Evolutionary conservation across 2,797 vertebrate species (phyloP).

Genomic region (Acrossocheilus wenchowensis): DNA sequence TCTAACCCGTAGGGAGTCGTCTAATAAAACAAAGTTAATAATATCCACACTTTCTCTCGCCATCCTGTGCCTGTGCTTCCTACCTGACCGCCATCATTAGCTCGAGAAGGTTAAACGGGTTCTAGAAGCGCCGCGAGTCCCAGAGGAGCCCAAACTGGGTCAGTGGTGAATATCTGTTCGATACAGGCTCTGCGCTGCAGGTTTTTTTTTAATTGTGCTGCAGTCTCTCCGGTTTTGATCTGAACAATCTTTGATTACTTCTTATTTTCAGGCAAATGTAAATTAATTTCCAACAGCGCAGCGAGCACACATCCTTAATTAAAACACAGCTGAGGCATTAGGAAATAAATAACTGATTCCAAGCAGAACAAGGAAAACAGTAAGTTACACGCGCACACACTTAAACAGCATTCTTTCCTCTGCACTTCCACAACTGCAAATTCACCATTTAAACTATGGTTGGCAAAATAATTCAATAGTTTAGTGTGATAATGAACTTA

Average conservation of each 20-base stretch:
- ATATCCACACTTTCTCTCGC: slow-evolving; percentile 36
- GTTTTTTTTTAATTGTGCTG: slow-evolving; percentile 40
- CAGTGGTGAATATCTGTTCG: slow-evolving; percentile 49
- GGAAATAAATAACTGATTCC: slow-evolving; percentile 30
- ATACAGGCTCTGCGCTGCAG: slow-evolving; percentile 39
- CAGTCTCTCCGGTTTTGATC: slow-evolving; percentile 43
- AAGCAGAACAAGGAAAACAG: slow-evolving; percentile 24
- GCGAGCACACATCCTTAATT: slow-evolving; percentile 32
- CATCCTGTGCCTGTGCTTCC: slow-evolving; percentile 25
- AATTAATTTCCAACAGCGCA: slow-evolving; percentile 24
- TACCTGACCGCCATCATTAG: slow-evolving; percentile 58
- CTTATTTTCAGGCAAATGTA: slow-evolving; percentile 40
- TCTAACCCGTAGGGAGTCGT: slow-evolving; percentile 11
- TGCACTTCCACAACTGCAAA: neutral
- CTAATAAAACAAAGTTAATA: slow-evolving; percentile 57
- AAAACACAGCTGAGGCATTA: slow-evolving; percentile 41
- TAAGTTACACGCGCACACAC: neutral
- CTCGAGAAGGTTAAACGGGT: slow-evolving; percentile 52
- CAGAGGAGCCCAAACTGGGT: slow-evolving; percentile 55
- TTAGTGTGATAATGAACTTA: neutral
- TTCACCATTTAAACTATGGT: neutral
- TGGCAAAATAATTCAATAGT: neutral
- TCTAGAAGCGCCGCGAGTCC: slow-evolving; percentile 38
- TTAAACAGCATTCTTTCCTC: neutral
- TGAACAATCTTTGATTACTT: slow-evolving; percentile 47